Base-by-base conservation (phyloP, 2,797 vertebrate genomes). In the Loriculus beryllinus region DNA sequence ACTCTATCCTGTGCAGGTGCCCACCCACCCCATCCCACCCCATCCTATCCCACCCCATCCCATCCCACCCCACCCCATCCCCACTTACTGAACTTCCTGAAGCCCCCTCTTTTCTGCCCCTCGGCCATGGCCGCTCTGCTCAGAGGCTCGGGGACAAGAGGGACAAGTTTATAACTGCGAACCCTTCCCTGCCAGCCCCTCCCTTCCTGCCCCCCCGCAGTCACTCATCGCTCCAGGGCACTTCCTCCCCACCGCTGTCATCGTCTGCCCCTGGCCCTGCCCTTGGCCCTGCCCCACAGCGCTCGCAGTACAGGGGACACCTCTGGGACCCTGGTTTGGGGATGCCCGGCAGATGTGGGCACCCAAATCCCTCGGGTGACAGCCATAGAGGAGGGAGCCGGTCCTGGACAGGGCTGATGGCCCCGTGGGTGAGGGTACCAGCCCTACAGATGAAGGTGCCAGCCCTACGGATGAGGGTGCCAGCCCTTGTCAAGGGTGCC, bases 1-100 rank as follows among this genome's bases (percentile, higher is more conserved):
- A 6, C 0, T 2, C 28, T 1, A 0, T 35, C 39, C 49, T 56
- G 22, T 10, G 64, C 68, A 86, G 88, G 88, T 82, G 86, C 80
- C 31, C 26, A 9, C 26, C 26, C 49, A 29, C 42, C 40, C 16
- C 48, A 49, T 28, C 39, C 29, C 48, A 3, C 35, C 26, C 18
- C 1, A 0, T 77, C n/a, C 69, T 33, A 0, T 8, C 43, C 43
- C 39, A 39, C 12, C 49, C 28, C 49, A 29, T 18, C 49, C 28
- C 49, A 8, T 19, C 43, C 29, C 49, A 3, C 29, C 28, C 19
- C 1, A 0, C 68, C 33, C 70, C 33, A 0, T 2, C 0, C 8
- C 21, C 62, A 97, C 98, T 98, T 96, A 98, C 98, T 98, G 95
- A 98, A 97, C 94, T 98, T 98, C 65, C 86, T 98, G 88, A 90